Evolutionary conservation across 1,140 invertebrate genomes (phyloP), one percentile per base, ranked within the genome.

Genomic region (Chionoecetes opilio): DNA sequence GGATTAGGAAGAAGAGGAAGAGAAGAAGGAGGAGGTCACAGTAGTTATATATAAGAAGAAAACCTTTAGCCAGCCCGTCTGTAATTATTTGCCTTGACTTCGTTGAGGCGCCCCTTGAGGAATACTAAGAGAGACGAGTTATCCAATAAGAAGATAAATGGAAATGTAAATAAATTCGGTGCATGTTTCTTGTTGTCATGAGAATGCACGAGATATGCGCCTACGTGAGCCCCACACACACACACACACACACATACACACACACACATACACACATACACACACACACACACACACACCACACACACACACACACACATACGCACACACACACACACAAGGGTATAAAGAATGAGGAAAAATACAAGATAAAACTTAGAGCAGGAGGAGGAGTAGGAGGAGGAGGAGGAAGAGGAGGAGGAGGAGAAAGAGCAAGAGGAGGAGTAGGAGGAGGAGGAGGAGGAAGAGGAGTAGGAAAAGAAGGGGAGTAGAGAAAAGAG

Each of bases 271-370:
- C 86, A 88, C 86, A 88, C 86, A 88, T 21, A 88, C 86, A 41
- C 35, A 38, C 86, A 41, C 86, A 88, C 86, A 88, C 86, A 88
- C 86, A 88, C 86, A 38, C 86, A 88, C 86, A 88, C n/a, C 86
- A 88, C 86, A 37, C 86, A 88, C 86, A 3, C 32, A 88, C 34
- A 2, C 86, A 41, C 86, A 88, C 86, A 88, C 86, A 88, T 37
- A 88, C 86, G n/a, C 86, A 88, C 86, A 88, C 86, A 88, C 86
- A 37, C 86, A 88, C 86, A 3, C 32, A 88, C 34, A 2, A 29
- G 32, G 32, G 26, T 41, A 37, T 26, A 21, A 38, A 21, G 6
- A 75, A 75, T 21, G 11, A 75, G 6, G n/a, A 75, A 75, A n/a
- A 2, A n/a, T n/a, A 75, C 63, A 75, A 53, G 46, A n/a, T n/a